Base-by-base conservation (phyloP, 2,113 vertebrate genomes). In the Hydropotes inermis region DNA sequence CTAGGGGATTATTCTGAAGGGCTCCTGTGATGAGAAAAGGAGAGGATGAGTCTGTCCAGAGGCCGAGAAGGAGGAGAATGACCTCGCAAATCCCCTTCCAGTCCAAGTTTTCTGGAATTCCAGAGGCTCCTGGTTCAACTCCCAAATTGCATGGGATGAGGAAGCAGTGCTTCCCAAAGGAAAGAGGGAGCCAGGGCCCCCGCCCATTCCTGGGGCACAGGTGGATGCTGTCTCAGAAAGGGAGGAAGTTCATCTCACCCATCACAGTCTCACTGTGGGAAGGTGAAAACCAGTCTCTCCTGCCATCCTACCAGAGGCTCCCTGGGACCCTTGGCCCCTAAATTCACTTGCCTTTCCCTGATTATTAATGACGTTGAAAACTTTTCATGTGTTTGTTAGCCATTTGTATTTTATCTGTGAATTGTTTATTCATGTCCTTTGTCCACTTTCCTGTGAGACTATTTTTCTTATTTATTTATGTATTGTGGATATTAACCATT, bases 181-280 rank as follows among this genome's bases (percentile, higher is more conserved):
- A 87, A 81, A 74, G 28, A 64, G 55, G 61, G 90, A 89, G 36
- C 81, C 21, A 36, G 81, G 28, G 83, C 58, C 76, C 19, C 3
- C 82, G 11, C 96, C 92, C 96, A 88, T 39, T 95, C 87, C 94
- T 30, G 3, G 30, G 92, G 96, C 96, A 90, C n/a, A 95, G 84
- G 64, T 43, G 91, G 84, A 57, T 50, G 61, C 58, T 64, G 19
- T 64, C 85, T 87, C 28, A 1, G 57, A 47, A 85, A 47, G 93
- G 90, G 28, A 87, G 54, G 55, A 74, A 85, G 47, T 70, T 82
- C 76, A 54, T 52, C 52, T 91, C 76, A 64, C 27, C 55, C 50
- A 12, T 33, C 47, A 47, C 16, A 93, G 23, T 61, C 78, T 94
- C 76, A 30, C 86, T 58, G 28, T 50, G 74, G 27, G 67, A 60